Percentiles rank a stretch among this genome's conserved stretches.
These are phyloP conservation scores for Drosophila punjabiensis DNA, from an alignment of 1,140 invertebrate species.

Conservation along the genomic window DNA sequence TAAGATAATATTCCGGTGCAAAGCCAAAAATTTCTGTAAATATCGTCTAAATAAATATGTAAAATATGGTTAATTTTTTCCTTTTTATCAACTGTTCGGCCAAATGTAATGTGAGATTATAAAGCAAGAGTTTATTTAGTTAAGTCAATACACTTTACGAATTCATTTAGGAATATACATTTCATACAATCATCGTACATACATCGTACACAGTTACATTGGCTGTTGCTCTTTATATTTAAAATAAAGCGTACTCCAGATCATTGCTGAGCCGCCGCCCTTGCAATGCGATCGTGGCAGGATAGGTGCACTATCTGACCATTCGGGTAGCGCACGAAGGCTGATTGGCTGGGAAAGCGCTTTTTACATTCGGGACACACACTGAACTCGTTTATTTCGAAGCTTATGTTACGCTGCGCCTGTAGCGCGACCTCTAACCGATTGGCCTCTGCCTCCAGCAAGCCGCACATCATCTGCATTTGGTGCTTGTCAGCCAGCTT, in stretches of 20 bases:
- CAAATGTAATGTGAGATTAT: neutral
- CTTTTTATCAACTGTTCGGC: neutral
- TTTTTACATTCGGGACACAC: conserved; percentile 97
- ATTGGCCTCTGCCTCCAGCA: conserved; percentile 93
- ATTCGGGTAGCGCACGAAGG: conserved; percentile 96
- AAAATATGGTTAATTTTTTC: conserved; percentile 38
- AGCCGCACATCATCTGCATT: conserved; percentile 92
- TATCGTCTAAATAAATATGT: conserved; percentile 71
- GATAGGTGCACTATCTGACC: conserved; percentile 97
- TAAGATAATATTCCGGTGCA: conserved; percentile 44
- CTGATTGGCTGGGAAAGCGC: conserved; percentile 95
- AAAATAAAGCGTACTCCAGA: neutral
- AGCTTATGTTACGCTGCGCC: conserved; percentile 92
- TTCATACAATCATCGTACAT: neutral
- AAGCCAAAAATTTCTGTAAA: conserved; percentile 51
- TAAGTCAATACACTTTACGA: neutral
- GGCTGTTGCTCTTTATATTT: conserved; percentile 1
- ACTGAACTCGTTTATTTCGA: conserved; percentile 94
- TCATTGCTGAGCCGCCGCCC: conserved; percentile 46
- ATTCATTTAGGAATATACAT: neutral
- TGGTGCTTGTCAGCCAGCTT: conserved; percentile 90
- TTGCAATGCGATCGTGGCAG: conserved; percentile 87
- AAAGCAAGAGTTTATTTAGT: neutral
- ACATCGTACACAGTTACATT: neutral
- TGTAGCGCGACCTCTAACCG: conserved; percentile 93